Conservation (phyloP, 2,888 invertebrate genomes). For the Scrobipalpa costella region DNA sequence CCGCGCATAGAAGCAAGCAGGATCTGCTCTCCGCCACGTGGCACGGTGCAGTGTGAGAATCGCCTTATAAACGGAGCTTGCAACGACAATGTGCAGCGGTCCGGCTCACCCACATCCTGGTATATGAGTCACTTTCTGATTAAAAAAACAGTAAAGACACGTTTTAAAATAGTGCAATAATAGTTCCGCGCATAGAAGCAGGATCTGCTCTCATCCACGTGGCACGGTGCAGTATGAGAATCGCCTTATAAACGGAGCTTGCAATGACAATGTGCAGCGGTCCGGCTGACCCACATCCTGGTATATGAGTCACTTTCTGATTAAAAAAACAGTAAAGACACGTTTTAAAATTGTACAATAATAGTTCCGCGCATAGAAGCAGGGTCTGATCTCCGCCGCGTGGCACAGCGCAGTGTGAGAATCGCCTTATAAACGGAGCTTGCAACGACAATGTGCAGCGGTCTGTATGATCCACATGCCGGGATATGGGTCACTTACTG, state of each 20-base stretch:
- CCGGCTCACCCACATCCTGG: constrained; percentile 71
- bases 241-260: not conserved
- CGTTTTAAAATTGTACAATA: not conserved
- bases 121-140: constrained; percentile 62
- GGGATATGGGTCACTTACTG: constrained; percentile 64
- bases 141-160: not conserved
- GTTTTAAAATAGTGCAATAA: not conserved
- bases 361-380: too few species aligned
- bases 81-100: constrained; percentile 48
- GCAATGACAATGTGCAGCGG: constrained; percentile 48
- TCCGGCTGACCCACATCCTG: too few species aligned
- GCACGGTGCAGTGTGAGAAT: too few species aligned
- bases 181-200: too few species aligned
- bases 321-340: too few species aligned
- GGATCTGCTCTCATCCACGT: too few species aligned
- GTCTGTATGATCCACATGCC: constrained; percentile 71
- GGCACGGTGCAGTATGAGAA: too few species aligned
- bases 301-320: constrained; percentile 66
- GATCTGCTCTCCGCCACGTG: too few species aligned
- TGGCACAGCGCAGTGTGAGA: not conserved
- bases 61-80: not conserved
- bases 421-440: not conserved
- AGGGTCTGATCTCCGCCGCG: too few species aligned
- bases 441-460: constrained; percentile 58
- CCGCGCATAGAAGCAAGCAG: too few species aligned